Percentiles rank a stretch among this genome's conserved stretches.
Evolutionary conservation across 1,140 invertebrate species (phyloP).

Genomic region (Zaprionus lachaisei): DNA sequence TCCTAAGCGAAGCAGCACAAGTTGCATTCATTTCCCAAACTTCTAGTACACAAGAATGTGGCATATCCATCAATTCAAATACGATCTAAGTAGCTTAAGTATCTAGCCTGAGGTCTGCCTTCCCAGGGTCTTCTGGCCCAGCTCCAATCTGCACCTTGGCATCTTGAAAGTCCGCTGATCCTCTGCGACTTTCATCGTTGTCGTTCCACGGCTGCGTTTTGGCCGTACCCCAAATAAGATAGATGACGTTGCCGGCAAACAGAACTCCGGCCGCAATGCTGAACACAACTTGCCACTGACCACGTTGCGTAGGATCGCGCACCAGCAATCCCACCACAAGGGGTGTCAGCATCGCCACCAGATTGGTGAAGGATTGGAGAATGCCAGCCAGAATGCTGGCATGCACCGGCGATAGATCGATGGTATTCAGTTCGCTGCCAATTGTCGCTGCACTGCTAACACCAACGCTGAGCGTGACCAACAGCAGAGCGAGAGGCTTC

Average conservation of each 20-base stretch:
- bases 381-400: constrained; percentile 89
- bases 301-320: constrained; percentile 85
- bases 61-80: no score
- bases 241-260: constrained; percentile 88
- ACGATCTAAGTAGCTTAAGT: constrained; percentile 13
- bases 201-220: constrained; percentile 88
- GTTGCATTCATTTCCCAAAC: no score
- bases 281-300: constrained; percentile 91
- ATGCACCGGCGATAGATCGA: constrained; percentile 91
- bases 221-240: constrained; percentile 88
- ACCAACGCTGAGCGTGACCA: constrained; percentile 90
- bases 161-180: constrained; percentile 49
- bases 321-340: constrained; percentile 87
- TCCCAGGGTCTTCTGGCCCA: not conserved
- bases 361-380: constrained; percentile 90
- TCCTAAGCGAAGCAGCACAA: no score
- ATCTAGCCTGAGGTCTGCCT: not conserved
- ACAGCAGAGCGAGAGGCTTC: constrained; percentile 85
- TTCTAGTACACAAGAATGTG: no score
- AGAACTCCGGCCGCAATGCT: constrained; percentile 89
- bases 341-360: constrained; percentile 89
- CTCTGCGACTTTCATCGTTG: constrained; percentile 18
- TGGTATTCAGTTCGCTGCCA: constrained; percentile 89
- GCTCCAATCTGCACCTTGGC: constrained; percentile 46
- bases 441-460: constrained; percentile 91